Percentiles rank a stretch among this genome's conserved stretches.
Evolutionary conservation across 1,140 invertebrate species (phyloP).

Genomic region (Zophobas atratus): DNA sequence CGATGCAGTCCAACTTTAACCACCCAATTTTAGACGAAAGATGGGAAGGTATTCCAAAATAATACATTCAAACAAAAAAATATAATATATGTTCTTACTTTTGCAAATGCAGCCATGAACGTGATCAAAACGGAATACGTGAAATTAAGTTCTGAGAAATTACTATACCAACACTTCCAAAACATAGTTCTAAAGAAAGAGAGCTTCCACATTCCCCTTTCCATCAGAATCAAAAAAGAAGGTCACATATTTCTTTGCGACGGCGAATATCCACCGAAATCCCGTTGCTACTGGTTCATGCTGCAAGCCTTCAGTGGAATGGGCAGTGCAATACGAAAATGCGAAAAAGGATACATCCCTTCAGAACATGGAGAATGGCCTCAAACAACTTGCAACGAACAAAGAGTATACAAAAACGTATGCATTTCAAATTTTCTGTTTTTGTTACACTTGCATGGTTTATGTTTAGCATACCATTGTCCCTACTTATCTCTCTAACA

Average conservation of each 20-base stretch:
- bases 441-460: not conserved
- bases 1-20: not conserved
- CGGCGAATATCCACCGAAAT: not conserved
- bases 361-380: not conserved
- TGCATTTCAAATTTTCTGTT: not conserved
- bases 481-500: not conserved
- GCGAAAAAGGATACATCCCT: not conserved
- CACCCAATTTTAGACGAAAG: not conserved
- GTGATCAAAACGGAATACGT: not conserved
- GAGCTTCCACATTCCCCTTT: not conserved
- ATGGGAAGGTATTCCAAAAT: not conserved
- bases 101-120: not conserved
- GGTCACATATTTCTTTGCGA: not conserved
- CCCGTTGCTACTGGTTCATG: not conserved
- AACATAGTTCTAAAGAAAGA: not conserved
- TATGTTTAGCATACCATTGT: not conserved
- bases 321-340: not conserved
- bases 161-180: too few relatives aligned
- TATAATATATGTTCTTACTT: too few relatives aligned
- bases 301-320: not conserved
- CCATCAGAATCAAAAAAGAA: not conserved
- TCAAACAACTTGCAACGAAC: not conserved
- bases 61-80: too few relatives aligned
- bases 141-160: too few relatives aligned
- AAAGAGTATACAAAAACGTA: not conserved